Base-by-base conservation (phyloP, 2,888 invertebrate genomes). In the Phengaris arion region DNA sequence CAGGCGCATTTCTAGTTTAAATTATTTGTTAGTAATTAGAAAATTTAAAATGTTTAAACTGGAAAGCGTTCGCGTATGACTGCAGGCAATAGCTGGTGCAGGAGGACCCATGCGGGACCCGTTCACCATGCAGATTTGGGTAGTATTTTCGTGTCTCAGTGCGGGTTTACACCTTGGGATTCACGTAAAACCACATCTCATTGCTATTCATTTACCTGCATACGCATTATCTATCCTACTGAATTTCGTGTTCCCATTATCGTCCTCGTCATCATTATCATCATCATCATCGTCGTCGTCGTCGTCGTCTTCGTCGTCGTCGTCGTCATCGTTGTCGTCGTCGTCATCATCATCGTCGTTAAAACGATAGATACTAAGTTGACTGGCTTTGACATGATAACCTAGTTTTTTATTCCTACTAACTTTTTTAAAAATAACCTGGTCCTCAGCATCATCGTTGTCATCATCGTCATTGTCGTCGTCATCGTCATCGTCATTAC, bases 61-160 rank as follows among this genome's bases (percentile, higher is more conserved):
- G 89, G 86, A 79, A 94, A 94, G 94, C 94, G 89, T 85, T 90
- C 91, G 92, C 92, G 90, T 93, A 94, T 94, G 94, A 94, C 95
- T 95, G 95, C 95, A 95, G 95, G 94, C 95, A 95, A 94, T 92
- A 94, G 94, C 94, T 94, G 92, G 87, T 85, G 82, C 83, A 82
- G 82, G 83, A 83, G 89, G 88, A 87, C 87, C 94, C 93, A 94
- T 92, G 92, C 92, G 89, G 89, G 89, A 81, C 86, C 83, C 76
- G 81, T 83, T 87, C 91, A 92, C 93, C 93, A 93, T 93, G 93
- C 93, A 93, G 93, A 92, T 90, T 81, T 83, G 84, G 87, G 86
- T 81, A 82, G 77, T 79, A 82, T 82, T 81, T 85, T 85, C 85
- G 86, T 87, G 86, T 86, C 85, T 87, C 87, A 86, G 87, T 90